Conservation (phyloP, 2,888 invertebrate species). For the Acanthosepion pharaonis region DNA sequence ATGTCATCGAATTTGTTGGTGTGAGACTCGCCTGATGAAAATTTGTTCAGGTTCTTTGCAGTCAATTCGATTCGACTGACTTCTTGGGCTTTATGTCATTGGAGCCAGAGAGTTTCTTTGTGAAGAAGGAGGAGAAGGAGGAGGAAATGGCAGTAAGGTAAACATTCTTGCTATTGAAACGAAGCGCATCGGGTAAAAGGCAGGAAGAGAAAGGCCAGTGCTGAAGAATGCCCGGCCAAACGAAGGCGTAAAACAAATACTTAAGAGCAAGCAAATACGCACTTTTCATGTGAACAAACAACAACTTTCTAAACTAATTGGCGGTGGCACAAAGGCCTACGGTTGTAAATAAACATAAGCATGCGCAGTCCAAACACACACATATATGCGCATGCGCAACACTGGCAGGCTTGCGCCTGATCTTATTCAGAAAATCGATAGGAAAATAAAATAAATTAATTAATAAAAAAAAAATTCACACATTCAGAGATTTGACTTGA, state of each 20-base stretch:
- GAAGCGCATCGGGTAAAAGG: neutral
- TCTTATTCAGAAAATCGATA: too few species aligned
- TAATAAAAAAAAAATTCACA: neutral
- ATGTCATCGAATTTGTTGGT: neutral
- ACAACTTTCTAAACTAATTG: conserved; percentile 23
- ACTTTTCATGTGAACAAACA: neutral
- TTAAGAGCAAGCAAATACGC: conserved; percentile 20
- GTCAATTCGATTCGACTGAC: neutral
- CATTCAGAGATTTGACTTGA: neutral
- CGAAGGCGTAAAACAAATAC: neutral
- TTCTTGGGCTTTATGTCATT: conserved; percentile 4
- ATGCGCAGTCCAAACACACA: neutral
- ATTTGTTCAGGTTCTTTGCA: neutral
- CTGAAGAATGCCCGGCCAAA: conserved; percentile 21
- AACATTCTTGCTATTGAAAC: neutral
- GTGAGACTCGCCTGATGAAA: neutral
- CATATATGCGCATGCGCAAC: too few species aligned
- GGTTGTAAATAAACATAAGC: conserved; percentile 20
- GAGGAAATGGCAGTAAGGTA: neutral
- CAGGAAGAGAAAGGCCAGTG: neutral
- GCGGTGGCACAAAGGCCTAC: neutral
- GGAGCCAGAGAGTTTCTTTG: neutral
- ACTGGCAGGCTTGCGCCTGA: too few species aligned
- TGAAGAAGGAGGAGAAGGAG: neutral
- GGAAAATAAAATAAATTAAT: neutral